Evolutionary conservation across 2,797 vertebrate species (phyloP).

Genomic region (Spinus pinus): DNA sequence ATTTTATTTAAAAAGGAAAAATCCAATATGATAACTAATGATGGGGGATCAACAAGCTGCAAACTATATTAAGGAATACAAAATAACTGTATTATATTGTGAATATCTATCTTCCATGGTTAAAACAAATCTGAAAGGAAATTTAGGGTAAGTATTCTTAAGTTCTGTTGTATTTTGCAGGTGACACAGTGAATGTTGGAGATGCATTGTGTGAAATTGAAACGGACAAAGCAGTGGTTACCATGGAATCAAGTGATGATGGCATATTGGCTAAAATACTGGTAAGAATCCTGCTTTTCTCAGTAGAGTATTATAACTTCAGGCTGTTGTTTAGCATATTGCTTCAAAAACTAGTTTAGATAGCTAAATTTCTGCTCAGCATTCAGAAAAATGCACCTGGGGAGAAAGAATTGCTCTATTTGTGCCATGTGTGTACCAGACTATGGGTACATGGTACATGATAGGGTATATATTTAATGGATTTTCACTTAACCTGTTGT

Average conservation of each 20-base stretch:
- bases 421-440: neutral
- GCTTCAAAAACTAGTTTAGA: neutral
- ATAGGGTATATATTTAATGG: neutral
- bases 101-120: neutral
- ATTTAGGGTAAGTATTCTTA: neutral
- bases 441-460: neutral
- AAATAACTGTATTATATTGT: neutral
- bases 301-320: neutral
- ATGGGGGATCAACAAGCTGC: neutral
- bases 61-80: neutral
- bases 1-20: neutral
- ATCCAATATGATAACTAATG: neutral
- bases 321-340: neutral
- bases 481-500: neutral
- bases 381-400: neutral
- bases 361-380: neutral
- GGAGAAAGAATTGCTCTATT: neutral
- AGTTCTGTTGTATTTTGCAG: slow-evolving; percentile 73
- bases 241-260: slow-evolving; percentile 95
- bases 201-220: slow-evolving; percentile 96
- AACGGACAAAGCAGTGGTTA: slow-evolving; percentile 96
- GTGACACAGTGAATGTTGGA: slow-evolving; percentile 87
- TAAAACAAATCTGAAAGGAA: neutral
- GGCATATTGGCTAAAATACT: slow-evolving; percentile 94
- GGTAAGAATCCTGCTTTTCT: slow-evolving; percentile 77